Base-by-base conservation (phyloP, 2,113 vertebrate species). In the Callipepla californica region DNA sequence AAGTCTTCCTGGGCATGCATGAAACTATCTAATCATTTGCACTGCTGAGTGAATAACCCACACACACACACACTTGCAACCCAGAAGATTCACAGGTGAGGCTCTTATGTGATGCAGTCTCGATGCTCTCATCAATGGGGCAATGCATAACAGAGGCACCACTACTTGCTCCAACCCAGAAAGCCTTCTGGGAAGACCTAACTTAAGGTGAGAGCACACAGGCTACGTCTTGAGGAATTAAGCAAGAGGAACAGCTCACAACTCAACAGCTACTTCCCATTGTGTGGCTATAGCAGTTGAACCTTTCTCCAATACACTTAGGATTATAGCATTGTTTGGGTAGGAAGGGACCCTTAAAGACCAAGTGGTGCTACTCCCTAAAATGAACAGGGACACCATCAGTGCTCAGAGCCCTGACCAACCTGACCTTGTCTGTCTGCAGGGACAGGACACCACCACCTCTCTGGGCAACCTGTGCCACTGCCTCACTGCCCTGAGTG, bases 171-270 rank as follows among this genome's bases (percentile, higher is more conserved):
- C 25, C 3, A 0, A 36, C 7, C 21, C 65, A 47, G 22, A 18
- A 59, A 55, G 21, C 11, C 81, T 48, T 47, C 66, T 23, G 11
- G 76, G 47, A 50, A 13, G 9, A 47, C 9, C 21, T 34, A 0
- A 30, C 22, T 19, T 0, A 0, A 81, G 51, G 7, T 70, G 5
- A 55, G 7, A 51, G 12, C 10, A 34, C 1, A 1, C 11, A 20
- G 40, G 21, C 6, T 28, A 7, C 0, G 0, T 45, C 11, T 82
- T 0, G 1, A 48, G 18, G 26, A 79, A 72, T 19, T 11, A 50
- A 19, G 12, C 0, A 0, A 13, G 0, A 7, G 16, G 44, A 75
- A 9, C 14, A 25, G 7, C 5, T 82, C 42, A 38, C 42, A 65
- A 50, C 3, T 15, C 68, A 62, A 45, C 9, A 81, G 61, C 18